These are phyloP conservation scores for Corapipo altera DNA, from an alignment of 2,113 vertebrate species.

Conservation along the genomic window DNA sequence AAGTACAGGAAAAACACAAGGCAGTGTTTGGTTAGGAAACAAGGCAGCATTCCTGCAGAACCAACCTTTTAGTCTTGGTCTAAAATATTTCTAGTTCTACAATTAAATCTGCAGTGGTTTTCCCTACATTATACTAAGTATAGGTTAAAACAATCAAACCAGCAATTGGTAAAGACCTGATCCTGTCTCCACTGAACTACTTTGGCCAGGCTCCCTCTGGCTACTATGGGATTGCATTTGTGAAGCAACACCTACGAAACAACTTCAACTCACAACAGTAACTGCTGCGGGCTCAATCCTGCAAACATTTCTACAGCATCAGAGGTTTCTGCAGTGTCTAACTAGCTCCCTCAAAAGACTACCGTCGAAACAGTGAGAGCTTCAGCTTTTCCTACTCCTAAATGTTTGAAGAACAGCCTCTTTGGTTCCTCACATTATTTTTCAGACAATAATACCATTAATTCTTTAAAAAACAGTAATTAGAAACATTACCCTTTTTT, in stretches of 20 bases:
- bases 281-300: background rate
- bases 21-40: background rate
- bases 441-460: background rate
- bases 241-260: background rate
- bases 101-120: background rate
- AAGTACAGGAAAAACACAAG: background rate
- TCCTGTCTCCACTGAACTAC: background rate
- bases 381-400: background rate
- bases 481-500: background rate
- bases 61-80: background rate
- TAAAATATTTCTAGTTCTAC: background rate
- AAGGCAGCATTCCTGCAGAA: background rate
- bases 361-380: fast-evolving
- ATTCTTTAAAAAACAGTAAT: background rate
- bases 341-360: background rate
- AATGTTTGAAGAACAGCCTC: background rate
- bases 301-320: background rate
- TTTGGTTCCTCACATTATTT: background rate
- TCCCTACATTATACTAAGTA: background rate
- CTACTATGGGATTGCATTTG: background rate
- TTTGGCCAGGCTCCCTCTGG: background rate
- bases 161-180: background rate
- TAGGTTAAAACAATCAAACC: background rate
- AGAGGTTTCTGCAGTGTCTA: background rate
- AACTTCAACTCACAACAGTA: background rate